phyloP scores from a whole-genome alignment of 2,113 vertebrate genomes.

The Crotalus tigris region DNA sequence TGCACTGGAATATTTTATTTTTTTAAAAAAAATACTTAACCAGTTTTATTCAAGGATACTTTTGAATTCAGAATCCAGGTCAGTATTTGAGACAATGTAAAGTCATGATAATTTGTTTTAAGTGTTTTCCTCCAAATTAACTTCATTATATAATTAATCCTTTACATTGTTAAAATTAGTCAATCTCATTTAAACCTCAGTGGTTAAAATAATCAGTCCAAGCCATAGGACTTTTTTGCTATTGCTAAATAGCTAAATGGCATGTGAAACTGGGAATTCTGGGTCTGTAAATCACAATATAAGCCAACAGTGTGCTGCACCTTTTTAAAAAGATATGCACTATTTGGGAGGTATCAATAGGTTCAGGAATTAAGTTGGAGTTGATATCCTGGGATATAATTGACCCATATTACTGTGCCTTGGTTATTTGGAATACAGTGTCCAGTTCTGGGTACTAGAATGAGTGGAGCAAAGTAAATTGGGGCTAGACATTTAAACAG shows the following conservation, averaged over 20 bases:
- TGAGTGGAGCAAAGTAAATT: background rate
- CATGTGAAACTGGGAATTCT: background rate
- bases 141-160: constrained; percentile 27
- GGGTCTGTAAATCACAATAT: background rate
- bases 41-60: constrained; percentile 4
- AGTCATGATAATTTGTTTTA: background rate
- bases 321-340: background rate
- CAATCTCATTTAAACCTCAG: constrained; percentile 39
- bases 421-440: background rate
- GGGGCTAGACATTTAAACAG: background rate
- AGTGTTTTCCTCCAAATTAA: constrained; percentile 28
- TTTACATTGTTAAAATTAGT: constrained; percentile 45
- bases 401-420: background rate
- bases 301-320: background rate
- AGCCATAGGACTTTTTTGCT: background rate
- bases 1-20: fast-evolving
- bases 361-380: background rate
- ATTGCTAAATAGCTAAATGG: background rate
- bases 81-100: constrained; percentile 14
- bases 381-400: background rate
- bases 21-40: constrained; percentile 8
- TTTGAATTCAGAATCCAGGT: constrained; percentile 28
- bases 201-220: constrained; percentile 47
- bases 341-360: background rate
- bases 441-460: background rate